Evolutionary conservation across 1,140 invertebrate genomes (phyloP), one percentile per base, ranked within the genome.

Genomic region (Drosophila willistoni): DNA sequence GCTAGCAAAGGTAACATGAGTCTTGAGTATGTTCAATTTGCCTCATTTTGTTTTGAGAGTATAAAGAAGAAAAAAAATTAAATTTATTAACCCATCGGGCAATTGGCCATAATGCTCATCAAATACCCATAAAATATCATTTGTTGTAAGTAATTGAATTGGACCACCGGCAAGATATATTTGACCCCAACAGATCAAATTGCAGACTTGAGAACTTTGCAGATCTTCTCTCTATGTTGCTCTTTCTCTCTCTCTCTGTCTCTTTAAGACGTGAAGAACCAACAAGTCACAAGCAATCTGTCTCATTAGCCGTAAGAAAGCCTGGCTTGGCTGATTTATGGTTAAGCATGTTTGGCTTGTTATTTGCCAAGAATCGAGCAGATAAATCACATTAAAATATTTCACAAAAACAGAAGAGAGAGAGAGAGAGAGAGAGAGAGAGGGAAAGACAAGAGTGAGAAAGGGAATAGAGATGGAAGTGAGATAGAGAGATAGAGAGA

Each of bases 341-440:
- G 57, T 39, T 34, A 44, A 17, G 17, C 56, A 75, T 57, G 71
- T 51, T 19, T 19, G 55, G 34, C 57, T 56, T 25, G 60, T 57
- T 61, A 68, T 68, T 64, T 55, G 72, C 55, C 76, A 73, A 76
- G 57, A 70, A 66, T 64, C 66, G 60, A 56, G 19, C 77, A 78
- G 75, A 87, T 87, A 87, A 89, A 87, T 87, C 83, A 83, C 83
- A 87, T 87, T 87, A 82, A 87, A 87, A 87, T 87, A 89, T 87
- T 87, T 87, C 70, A 12, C 63, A 61, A 62, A 34, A 6, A 25
- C 7, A 36, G 22, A 59, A 64, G 33, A 39, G 36, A 39, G 61
- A 13, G 14, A 59, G 47, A 64, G 33, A 39, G 36, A 39, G 61
- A 13, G 14, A 56, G 44, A 19, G 44, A 19, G 7, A 17, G n/a